phyloP scores from a whole-genome alignment of 2,113 vertebrate genomes.

The Psophia crepitans region DNA sequence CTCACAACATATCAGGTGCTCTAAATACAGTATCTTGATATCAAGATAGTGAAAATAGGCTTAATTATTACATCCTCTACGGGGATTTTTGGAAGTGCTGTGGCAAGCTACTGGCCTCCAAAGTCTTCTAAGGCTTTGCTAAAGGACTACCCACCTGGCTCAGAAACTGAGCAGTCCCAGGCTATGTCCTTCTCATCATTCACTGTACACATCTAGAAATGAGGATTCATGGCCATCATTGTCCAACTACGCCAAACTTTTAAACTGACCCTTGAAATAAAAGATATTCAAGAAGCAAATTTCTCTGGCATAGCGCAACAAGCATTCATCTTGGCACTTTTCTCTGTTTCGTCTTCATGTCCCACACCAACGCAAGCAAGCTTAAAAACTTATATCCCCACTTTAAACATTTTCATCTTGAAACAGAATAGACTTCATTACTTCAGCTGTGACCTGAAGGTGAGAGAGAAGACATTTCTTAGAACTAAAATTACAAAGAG shows the following conservation, averaged over 20 bases:
- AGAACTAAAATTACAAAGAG: background rate
- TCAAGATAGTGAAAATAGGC: background rate
- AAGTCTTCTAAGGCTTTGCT: background rate
- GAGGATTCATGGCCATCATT: fast-evolving
- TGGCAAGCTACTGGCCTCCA: background rate
- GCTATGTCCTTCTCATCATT: background rate
- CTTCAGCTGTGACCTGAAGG: background rate
- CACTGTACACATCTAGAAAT: background rate
- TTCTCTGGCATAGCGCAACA: background rate
- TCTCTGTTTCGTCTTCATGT: background rate
- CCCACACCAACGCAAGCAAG: background rate
- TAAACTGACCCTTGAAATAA: background rate
- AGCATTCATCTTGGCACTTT: background rate
- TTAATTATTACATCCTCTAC: background rate
- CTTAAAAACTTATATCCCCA: background rate
- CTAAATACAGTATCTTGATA: background rate
- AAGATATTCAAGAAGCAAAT: background rate
- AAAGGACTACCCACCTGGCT: background rate
- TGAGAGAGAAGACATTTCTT: background rate
- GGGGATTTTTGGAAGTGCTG: background rate
- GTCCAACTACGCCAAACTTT: background rate
- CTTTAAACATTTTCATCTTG: background rate
- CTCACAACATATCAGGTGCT: background rate
- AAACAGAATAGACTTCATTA: background rate
- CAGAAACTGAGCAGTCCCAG: background rate